These are phyloP conservation scores for Halocynthia roretzi DNA, from an alignment of 23 tunicate species.

Conservation along the genomic window DNA sequence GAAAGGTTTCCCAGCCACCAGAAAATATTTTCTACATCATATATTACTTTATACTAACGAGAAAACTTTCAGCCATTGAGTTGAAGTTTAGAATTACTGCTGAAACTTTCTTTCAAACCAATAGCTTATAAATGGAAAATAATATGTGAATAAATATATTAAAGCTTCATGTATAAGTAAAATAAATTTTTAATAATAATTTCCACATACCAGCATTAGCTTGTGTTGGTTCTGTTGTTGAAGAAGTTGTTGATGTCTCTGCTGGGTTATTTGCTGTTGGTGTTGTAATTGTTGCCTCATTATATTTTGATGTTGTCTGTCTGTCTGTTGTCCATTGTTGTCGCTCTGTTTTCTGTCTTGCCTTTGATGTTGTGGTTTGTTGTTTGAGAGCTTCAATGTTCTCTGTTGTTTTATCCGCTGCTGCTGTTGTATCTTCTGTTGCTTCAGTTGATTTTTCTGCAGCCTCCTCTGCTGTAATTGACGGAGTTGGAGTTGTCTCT, in stretches of 20 bases:
- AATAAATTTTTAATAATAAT: too few species aligned
- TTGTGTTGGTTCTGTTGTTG: background rate
- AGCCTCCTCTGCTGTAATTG: background rate
- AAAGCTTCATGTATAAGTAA: too few species aligned
- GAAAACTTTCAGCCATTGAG: too few species aligned
- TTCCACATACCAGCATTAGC: too few species aligned
- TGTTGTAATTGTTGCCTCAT: background rate
- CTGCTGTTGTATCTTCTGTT: background rate
- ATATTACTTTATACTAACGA: too few species aligned
- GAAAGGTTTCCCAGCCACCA: too few species aligned
- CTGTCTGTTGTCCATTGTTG: slow-evolving; percentile 1
- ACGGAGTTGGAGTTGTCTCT: background rate
- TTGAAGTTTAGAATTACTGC: too few species aligned
- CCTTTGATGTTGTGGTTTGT: background rate
- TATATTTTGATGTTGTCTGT: slow-evolving; percentile 7
- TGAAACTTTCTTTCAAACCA: too few species aligned
- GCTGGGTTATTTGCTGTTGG: background rate
- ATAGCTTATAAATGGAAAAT: too few species aligned
- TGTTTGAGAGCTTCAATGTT: background rate
- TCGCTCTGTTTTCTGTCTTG: slow-evolving; percentile 5
- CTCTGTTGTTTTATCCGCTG: slow-evolving; percentile 6
- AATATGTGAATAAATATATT: too few species aligned
- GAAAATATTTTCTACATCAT: too few species aligned
- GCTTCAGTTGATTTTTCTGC: background rate
- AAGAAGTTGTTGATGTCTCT: slow-evolving; percentile 5